Evolutionary conservation across 1,140 invertebrate genomes (phyloP), one percentile per base, ranked within the genome.

Genomic region (Monomorium pharaonis): DNA sequence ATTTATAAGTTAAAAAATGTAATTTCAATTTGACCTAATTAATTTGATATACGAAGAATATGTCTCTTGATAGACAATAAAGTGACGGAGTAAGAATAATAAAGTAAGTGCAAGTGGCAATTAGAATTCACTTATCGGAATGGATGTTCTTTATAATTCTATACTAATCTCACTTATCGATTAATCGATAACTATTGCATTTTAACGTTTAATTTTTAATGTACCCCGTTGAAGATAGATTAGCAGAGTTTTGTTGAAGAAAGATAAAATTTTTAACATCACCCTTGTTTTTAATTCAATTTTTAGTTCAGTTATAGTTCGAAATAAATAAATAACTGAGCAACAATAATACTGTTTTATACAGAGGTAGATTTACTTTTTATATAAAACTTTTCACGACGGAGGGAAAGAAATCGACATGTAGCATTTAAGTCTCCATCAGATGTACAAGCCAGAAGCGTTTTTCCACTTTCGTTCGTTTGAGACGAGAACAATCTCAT

Each of bases 401-500:
- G 14, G 12, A n/a, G 5, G 18, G 6, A 69, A 27, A 0, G 3
- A 1, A 80, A 33, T 51, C 21, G 7, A 42, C 1, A 9, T n/a
- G 10, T 80, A 21, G 33, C 21, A 42, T 56, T 80, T 80, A 80
- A 67, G 49, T 56, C 24, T 70, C 16, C 16, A 80, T 49, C 18
- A 49, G 42, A 10, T 10, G 47, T 56, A 80, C 49, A 69, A 7
- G 16, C 63, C 37, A 65, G 24, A 37, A 69, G 18, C 77, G 33
- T 54, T 80, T 80, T 70, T 56, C 49, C 18, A 80, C 30, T 80
- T 42, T 37, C 49, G 49, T 70, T 54, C 33, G 16, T 80, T 70
- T 42, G 67, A 80, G 51, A 80, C 30, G 63, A 14, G 33, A 69
- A 80, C 49, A 80, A 70, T 69, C 77, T 70, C 77, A 56, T 80